Evolutionary conservation across 2,113 vertebrate species (phyloP).

Genomic region (Gallinago undulata): DNA sequence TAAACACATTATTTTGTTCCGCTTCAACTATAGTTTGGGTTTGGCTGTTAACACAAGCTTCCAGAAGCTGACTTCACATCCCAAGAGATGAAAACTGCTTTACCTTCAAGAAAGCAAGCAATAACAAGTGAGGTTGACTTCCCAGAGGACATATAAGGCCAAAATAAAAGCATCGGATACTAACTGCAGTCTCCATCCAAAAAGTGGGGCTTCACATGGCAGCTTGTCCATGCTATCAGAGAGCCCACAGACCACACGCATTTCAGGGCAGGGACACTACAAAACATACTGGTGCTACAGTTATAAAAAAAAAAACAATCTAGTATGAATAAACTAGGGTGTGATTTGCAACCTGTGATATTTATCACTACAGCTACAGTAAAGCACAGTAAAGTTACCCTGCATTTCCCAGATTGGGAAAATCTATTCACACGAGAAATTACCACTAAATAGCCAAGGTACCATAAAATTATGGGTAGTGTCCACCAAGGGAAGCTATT

Average conservation of each 20-base stretch:
- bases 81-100: slow-evolving; percentile 2
- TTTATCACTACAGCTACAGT: accelerated
- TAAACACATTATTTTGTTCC: background rate
- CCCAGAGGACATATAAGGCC: background rate
- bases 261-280: background rate
- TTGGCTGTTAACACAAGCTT: background rate
- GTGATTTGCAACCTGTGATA: background rate
- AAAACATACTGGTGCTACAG: background rate
- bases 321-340: background rate
- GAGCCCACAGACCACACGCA: accelerated
- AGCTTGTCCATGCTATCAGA: background rate
- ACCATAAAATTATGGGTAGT: accelerated
- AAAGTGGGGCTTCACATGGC: background rate
- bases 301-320: background rate
- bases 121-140: background rate
- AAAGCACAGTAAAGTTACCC: background rate
- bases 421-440: background rate
- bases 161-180: background rate
- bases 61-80: slow-evolving; percentile 8
- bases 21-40: background rate
- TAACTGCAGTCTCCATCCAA: background rate
- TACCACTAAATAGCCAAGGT: accelerated
- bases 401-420: background rate
- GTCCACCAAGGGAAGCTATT: background rate
- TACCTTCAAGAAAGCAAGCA: slow-evolving; percentile 3